Conservation (phyloP, 2,888 invertebrate species). For the Polymixis lichenea region DNA sequence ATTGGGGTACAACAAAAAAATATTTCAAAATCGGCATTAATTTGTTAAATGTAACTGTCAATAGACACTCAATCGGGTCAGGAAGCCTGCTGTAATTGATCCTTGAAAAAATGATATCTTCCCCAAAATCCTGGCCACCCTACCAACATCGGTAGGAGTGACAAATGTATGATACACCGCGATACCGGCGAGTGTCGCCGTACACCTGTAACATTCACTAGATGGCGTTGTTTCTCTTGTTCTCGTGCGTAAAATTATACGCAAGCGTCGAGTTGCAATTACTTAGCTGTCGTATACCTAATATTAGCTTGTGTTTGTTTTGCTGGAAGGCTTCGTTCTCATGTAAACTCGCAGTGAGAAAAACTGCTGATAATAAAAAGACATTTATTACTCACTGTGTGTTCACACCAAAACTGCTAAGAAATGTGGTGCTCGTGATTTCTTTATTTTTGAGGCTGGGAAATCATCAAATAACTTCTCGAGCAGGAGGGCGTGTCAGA, state of each 20-base stretch:
- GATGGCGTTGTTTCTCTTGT: conserved; percentile 44
- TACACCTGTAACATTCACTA: conserved; percentile 56
- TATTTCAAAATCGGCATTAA: not conserved
- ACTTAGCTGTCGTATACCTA: conserved; percentile 33
- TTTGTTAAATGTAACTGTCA: not conserved
- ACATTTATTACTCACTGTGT: not conserved
- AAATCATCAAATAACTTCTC: no score
- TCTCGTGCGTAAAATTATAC: conserved; percentile 21
- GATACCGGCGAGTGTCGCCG: conserved; percentile 68
- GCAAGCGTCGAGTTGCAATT: conserved; percentile 25
- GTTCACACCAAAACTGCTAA: not conserved
- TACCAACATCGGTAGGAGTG: conserved; percentile 67
- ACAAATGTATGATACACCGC: conserved; percentile 75
- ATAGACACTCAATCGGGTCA: not conserved
- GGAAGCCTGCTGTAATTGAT: not conserved
- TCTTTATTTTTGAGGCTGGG: no score
- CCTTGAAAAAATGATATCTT: not conserved
- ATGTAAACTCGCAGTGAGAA: conserved; percentile 13
- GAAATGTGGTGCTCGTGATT: not conserved
- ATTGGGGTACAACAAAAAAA: no score
- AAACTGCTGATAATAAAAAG: not conserved
- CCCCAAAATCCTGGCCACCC: conserved; percentile 41
- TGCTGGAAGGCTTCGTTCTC: not conserved
- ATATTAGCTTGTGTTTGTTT: conserved; percentile 28
- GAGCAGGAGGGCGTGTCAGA: no score